Percentiles rank a stretch among this genome's conserved stretches.
phyloP scores from a whole-genome alignment of 2,888 invertebrate species.

The Ornithoptera alexandrae region DNA sequence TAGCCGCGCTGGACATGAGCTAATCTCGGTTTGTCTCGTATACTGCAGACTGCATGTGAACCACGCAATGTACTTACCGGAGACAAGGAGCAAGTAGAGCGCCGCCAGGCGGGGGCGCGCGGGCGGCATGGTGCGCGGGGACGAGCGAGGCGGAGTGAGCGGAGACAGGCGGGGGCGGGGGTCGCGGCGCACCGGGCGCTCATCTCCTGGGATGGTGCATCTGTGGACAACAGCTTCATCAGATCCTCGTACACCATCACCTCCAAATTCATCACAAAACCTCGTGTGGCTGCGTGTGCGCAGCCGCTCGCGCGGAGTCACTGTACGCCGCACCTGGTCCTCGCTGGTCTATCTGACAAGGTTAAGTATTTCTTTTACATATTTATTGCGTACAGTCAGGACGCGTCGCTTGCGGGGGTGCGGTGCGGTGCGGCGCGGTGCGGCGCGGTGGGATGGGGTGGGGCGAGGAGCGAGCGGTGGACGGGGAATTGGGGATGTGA shows the following conservation, averaged over 20 bases:
- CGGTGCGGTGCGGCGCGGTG: background rate
- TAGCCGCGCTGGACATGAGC: too few relatives aligned
- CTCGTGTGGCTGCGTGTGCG: background rate
- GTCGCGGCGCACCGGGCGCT: slow-evolving; percentile 21
- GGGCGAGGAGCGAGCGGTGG: slow-evolving; percentile 18
- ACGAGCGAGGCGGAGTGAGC: slow-evolving; percentile 35
- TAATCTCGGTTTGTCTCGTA: background rate
- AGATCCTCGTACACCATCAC: background rate
- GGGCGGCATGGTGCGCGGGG: slow-evolving; percentile 36
- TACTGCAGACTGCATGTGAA: background rate
- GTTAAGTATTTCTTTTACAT: too few relatives aligned
- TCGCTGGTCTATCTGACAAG: background rate
- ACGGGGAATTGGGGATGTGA: background rate
- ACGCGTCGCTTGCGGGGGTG: too few relatives aligned
- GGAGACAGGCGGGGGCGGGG: slow-evolving; percentile 22
- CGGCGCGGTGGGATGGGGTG: background rate
- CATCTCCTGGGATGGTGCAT: slow-evolving; percentile 28
- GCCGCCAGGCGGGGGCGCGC: slow-evolving; percentile 34
- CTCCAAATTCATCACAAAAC: background rate
- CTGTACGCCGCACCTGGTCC: background rate
- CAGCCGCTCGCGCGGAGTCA: background rate
- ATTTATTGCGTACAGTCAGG: too few relatives aligned
- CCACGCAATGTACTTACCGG: slow-evolving; percentile 34
- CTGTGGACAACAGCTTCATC: background rate
- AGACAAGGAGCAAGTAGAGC: slow-evolving; percentile 37